Evolutionary conservation across 2,113 vertebrate species (phyloP).

Genomic region (Lophochroa leadbeateri): DNA sequence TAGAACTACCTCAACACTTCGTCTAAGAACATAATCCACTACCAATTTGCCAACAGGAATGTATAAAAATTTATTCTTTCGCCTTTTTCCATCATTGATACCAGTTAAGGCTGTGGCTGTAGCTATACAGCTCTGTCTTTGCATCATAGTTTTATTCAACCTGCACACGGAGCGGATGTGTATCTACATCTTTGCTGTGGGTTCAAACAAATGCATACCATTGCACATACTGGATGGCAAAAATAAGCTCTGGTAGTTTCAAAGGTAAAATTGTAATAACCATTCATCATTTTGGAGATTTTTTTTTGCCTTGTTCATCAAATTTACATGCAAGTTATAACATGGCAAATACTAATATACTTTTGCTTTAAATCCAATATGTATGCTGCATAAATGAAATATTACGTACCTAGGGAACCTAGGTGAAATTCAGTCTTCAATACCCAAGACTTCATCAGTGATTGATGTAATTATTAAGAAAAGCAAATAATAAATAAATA

Average conservation of each 20-base stretch:
- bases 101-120: neutral
- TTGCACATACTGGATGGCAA: accelerated
- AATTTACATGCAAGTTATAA: neutral
- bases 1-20: neutral
- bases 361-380: neutral
- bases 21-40: neutral
- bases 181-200: neutral
- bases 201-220: neutral
- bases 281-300: neutral
- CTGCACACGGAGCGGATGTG: neutral
- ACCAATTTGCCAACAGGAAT: neutral
- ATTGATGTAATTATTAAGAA: neutral
- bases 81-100: neutral
- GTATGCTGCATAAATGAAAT: neutral
- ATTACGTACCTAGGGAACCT: neutral
- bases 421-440: neutral
- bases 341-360: neutral
- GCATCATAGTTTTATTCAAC: neutral
- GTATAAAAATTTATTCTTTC: neutral
- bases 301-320: neutral
- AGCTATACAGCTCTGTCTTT: neutral
- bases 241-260: neutral
- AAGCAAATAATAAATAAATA: neutral
- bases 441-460: neutral
- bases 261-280: neutral